These are phyloP conservation scores for Oncopeltus fasciatus DNA, from an alignment of 1,140 invertebrate species.

Conservation along the genomic window DNA sequence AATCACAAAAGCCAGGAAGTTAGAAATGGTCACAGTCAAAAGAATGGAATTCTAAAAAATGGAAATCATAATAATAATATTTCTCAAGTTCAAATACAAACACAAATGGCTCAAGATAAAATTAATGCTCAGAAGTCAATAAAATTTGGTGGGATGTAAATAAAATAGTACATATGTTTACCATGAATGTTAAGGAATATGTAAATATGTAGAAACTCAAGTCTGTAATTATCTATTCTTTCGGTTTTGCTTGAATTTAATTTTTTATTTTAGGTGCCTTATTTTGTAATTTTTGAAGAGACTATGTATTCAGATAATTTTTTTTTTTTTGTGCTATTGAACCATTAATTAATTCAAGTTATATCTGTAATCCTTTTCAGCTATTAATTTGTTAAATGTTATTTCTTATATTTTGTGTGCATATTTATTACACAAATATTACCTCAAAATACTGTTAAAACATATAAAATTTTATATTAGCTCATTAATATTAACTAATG, in stretches of 20 bases:
- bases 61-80: conserved; percentile 17
- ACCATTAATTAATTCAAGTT: neutral
- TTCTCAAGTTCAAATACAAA: conserved; percentile 18
- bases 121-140: conserved; percentile 17
- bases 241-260: neutral
- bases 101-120: conserved; percentile 4
- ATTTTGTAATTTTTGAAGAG: too few relatives aligned
- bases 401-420: too few relatives aligned
- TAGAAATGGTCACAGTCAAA: conserved; percentile 11
- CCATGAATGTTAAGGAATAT: neutral
- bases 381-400: too few relatives aligned
- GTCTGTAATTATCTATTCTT: neutral
- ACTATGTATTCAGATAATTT: neutral
- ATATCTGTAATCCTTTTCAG: too few relatives aligned
- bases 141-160: conserved; percentile 22
- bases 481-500: neutral
- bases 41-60: conserved; percentile 23
- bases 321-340: neutral
- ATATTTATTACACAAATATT: too few relatives aligned
- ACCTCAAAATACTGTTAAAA: neutral
- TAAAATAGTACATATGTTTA: neutral
- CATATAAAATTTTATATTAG: neutral
- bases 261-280: neutral
- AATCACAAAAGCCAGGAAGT: conserved; percentile 18
- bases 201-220: neutral